Percentiles rank a stretch among this genome's conserved stretches.
These are phyloP conservation scores for Caranx ignobilis DNA, from an alignment of 2,113 vertebrate species.

Conservation along the genomic window DNA sequence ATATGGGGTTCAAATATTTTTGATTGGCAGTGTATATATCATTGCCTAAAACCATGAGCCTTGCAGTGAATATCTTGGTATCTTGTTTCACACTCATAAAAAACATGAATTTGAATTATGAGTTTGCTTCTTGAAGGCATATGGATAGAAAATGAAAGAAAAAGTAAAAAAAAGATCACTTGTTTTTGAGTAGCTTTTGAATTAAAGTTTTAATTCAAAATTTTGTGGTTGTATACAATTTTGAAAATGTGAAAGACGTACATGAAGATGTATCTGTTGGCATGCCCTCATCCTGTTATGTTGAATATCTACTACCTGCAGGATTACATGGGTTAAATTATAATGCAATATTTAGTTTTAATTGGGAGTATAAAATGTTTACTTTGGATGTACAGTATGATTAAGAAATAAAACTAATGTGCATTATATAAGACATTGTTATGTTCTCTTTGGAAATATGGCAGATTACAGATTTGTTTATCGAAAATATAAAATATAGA, in stretches of 20 bases:
- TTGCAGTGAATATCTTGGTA: constrained; percentile 51
- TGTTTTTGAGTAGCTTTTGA: constrained; percentile 53
- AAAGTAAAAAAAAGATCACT: constrained; percentile 5
- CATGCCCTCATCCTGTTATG: constrained; percentile 65
- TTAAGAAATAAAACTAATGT: constrained; percentile 72
- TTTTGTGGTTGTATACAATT: constrained; percentile 36
- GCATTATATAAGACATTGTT: constrained; percentile 49
- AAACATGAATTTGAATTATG: constrained; percentile 11
- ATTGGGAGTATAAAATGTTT: constrained; percentile 68
- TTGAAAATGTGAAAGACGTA: constrained; percentile 35
- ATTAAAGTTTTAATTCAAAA: constrained; percentile 52
- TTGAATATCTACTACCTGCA: constrained; percentile 60
- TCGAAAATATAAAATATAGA: no score
- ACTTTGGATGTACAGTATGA: constrained; percentile 79
- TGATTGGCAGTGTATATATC: constrained; percentile 35
- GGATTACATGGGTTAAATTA: constrained; percentile 66
- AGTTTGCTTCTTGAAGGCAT: constrained; percentile 41
- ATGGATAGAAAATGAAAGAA: constrained; percentile 30
- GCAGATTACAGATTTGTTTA: background rate
- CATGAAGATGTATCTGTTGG: constrained; percentile 51
- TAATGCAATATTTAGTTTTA: constrained; percentile 71
- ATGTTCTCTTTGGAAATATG: constrained; percentile 2
- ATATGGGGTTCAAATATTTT: constrained; percentile 34
- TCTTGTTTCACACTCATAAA: constrained; percentile 43
- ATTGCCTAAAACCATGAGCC: constrained; percentile 72